A percentile compares a stretch with the other conserved stretches of the same genome.
Conservation (phyloP, 1,140 invertebrate species). For the Drosophila ananassae region DNA sequence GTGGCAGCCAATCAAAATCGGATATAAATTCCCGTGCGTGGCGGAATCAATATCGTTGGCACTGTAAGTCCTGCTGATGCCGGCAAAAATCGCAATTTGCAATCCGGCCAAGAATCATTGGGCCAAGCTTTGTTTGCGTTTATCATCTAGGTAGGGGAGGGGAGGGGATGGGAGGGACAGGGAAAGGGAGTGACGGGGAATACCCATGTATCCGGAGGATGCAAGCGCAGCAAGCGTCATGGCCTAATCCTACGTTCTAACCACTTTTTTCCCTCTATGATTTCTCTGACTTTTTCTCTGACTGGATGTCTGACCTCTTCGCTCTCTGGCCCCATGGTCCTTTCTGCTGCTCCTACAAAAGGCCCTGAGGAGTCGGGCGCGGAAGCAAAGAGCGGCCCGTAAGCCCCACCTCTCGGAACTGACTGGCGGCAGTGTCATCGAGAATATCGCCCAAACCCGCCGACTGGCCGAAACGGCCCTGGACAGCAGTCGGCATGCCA, state of each 20-base stretch:
- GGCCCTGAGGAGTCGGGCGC: constrained; percentile 91
- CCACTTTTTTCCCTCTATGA: neutral
- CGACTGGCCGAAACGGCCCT: constrained; percentile 92
- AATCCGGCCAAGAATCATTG: constrained; percentile 36
- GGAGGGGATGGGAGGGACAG: neutral
- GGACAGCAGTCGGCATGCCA: constrained; percentile 87
- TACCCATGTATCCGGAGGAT: constrained; percentile 12
- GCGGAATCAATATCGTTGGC: constrained; percentile 14
- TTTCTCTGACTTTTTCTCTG: neutral
- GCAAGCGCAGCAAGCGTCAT: constrained; percentile 43
- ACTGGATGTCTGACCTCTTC: neutral
- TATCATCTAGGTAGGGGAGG: constrained; percentile 42
- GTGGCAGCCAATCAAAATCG: constrained; percentile 50
- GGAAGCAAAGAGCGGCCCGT: constrained; percentile 90
- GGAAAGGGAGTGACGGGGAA: neutral
- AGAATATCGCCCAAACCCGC: constrained; percentile 93
- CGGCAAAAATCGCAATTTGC: constrained; percentile 49
- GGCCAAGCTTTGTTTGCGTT: constrained; percentile 41
- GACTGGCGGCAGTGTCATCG: constrained; percentile 93
- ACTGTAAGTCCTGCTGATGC: constrained; percentile 45
- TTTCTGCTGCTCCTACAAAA: constrained; percentile 45
- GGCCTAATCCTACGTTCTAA: constrained; percentile 1
- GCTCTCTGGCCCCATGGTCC: neutral
- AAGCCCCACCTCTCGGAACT: constrained; percentile 89
- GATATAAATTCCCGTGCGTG: constrained; percentile 32